phyloP scores from a whole-genome alignment of 1,140 invertebrate species.

The Argopecten irradians region DNA sequence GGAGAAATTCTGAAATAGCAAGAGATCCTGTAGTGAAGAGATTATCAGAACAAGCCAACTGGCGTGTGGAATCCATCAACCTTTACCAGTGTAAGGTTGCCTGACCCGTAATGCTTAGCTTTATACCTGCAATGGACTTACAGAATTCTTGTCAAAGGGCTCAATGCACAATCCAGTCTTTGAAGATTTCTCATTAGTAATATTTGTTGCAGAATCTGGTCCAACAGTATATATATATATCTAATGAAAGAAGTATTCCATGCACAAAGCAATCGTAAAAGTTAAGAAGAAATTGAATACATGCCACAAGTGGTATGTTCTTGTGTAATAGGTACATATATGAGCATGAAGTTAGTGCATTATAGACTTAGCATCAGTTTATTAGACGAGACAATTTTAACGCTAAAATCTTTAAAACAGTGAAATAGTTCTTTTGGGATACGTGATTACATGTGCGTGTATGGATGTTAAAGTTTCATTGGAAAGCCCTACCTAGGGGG shows the following conservation, averaged over 20 bases:
- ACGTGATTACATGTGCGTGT: neutral
- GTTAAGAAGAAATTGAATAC: neutral
- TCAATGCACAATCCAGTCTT: neutral
- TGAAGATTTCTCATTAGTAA: neutral
- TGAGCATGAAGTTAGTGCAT: neutral
- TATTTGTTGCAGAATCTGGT: neutral
- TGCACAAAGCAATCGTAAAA: neutral
- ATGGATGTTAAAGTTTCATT: neutral
- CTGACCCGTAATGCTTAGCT: neutral
- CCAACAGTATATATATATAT: too few species aligned
- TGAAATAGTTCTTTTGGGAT: neutral
- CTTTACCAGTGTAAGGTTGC: neutral
- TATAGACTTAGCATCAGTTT: neutral
- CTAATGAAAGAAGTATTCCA: neutral
- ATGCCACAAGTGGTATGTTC: neutral
- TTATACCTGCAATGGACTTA: neutral
- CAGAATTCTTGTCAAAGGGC: neutral
- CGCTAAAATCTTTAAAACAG: neutral
- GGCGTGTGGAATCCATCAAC: neutral
- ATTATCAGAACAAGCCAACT: neutral
- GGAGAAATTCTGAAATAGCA: neutral
- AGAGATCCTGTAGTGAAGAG: neutral
- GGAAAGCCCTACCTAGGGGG: neutral
- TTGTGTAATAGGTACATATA: neutral
- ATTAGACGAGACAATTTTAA: neutral